Evolutionary conservation across 2,113 vertebrate species (phyloP), one percentile per base, ranked within the genome.

Genomic region (Vireo altiloquus): DNA sequence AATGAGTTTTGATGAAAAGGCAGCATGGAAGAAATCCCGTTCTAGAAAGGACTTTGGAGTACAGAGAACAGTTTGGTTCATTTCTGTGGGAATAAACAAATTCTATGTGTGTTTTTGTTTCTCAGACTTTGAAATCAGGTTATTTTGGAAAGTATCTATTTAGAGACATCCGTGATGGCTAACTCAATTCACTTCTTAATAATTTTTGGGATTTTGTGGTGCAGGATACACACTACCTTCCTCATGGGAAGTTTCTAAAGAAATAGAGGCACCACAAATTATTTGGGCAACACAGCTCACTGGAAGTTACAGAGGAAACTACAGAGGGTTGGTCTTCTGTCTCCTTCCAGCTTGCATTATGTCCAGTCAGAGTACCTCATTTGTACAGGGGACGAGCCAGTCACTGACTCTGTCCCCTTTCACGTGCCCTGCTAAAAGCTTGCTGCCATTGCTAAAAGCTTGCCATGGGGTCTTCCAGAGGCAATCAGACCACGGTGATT

Each of bases 321-420:
- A 3, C 17, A 37, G 47, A 53, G 31, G 27, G 17, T 6, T 31
- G 52, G 31, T 59, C 18, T 82, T n/a, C 46, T 44, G 21, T 50
- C 33, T 40, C 31, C 15, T 66, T 87, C 35, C 2, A 3, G 28
- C 46, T 25, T 33, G n/a, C 59, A 5, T 3, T 30, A n/a, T 16
- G 7, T 22, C 50, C n/a, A 22, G 12, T 3, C 35, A 42, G n/a
- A 63, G 52, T 8, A 53, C 9, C 14, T 49, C 64, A 31, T 39
- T 42, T 39, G 25, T 9, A 28, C 0, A 24, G 14, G 22, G 40
- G 39, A 24, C 0, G 5, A 82, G 35, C 5, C 44, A 9, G 20
- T 44, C 46, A 46, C 6, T 1, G 1, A 18, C 60, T 64, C 31
- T 18, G 37, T 20, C 61, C 25, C 17, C 53, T 54, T 37, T 12